phyloP scores from a whole-genome alignment of 1,140 invertebrate genomes.

The Caenorhabditis elegans region WBcel235 BX284604.4:10648501-10649000 shows the following conservation, averaged over 20 bases:
- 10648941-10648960: neutral
- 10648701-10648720: too few relatives aligned
- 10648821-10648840: slow-evolving; percentile 11
- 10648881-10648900: neutral
- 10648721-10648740: too few relatives aligned
- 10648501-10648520: slow-evolving; percentile 1
- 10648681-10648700: too few relatives aligned
- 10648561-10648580: neutral
- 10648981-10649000: neutral
- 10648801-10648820: too few relatives aligned
- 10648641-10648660: too few relatives aligned
- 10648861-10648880: neutral
- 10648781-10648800: too few relatives aligned
- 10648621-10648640: too few relatives aligned
- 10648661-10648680: too few relatives aligned
- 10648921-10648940: too few relatives aligned
- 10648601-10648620: neutral
- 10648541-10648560: neutral
- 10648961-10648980: neutral
- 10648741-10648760: too few relatives aligned
- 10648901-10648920: neutral
- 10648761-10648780: too few relatives aligned
- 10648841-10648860: neutral
- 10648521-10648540: slow-evolving; percentile 4
- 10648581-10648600: neutral